Conservation (phyloP, 2,888 invertebrate species). For the Nycteola revayana region DNA sequence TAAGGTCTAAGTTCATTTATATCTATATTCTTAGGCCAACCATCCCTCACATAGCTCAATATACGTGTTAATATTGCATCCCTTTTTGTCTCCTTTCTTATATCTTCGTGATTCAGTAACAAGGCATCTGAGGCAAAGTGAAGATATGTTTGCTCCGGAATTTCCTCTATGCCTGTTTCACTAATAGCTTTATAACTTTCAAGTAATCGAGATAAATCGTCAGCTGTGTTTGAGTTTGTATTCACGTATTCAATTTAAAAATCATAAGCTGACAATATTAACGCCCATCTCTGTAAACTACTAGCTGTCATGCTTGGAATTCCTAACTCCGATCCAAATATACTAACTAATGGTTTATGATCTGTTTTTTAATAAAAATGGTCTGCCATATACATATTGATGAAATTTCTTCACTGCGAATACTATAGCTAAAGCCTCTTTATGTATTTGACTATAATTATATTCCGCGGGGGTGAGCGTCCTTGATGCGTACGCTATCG, state of each 20-base stretch:
- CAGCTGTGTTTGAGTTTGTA: background rate
- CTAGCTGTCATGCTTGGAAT: constrained; percentile 10
- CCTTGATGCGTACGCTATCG: background rate
- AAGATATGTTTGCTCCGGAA: background rate
- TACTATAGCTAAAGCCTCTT: background rate
- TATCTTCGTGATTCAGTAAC: background rate
- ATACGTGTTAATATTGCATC: background rate
- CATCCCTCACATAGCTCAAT: background rate
- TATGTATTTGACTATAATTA: background rate
- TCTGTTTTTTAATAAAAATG: constrained; percentile 1
- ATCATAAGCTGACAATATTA: constrained; percentile 2
- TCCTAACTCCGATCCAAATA: constrained; percentile 6
- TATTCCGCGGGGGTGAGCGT: background rate
- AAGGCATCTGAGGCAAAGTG: background rate
- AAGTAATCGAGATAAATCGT: background rate
- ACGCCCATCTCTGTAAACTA: constrained; percentile 15
- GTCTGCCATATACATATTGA: background rate
- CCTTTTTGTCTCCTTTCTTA: background rate
- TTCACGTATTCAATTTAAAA: background rate
- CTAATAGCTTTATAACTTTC: background rate
- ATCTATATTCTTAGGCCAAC: background rate
- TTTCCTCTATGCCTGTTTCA: background rate
- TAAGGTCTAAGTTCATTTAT: background rate
- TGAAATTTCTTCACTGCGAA: background rate
- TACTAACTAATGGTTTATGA: constrained; percentile 6